Conservation (phyloP, 2,797 vertebrate genomes). For the Mareca penelope region DNA sequence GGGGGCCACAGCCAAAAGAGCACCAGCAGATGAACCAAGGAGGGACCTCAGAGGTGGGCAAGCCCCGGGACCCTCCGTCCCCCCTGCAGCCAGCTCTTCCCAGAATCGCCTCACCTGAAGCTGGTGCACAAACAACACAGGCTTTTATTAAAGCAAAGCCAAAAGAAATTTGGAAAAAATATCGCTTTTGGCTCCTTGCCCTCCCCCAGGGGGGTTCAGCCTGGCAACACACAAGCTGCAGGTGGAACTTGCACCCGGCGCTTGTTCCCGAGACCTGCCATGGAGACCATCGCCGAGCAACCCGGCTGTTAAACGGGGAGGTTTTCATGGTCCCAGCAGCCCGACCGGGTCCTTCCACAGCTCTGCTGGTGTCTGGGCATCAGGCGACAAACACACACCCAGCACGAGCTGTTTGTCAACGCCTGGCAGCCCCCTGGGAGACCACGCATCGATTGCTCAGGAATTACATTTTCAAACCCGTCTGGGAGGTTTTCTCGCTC, state of each 20-base stretch:
- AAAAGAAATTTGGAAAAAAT: background rate
- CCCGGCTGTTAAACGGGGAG: background rate
- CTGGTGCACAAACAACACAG: background rate
- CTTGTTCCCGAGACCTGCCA: background rate
- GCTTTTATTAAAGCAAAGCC: background rate
- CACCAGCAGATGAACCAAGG: background rate
- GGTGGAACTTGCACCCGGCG: background rate
- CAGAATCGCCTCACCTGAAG: rapidly evolving
- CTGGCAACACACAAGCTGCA: rapidly evolving
- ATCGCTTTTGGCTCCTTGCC: background rate
- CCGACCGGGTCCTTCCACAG: background rate
- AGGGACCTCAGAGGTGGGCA: background rate
- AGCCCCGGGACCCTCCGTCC: background rate
- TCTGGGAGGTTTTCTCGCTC: background rate
- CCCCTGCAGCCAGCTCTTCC: background rate
- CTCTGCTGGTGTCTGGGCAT: background rate
- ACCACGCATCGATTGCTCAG: background rate
- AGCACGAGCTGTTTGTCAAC: background rate
- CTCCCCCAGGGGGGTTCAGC: background rate
- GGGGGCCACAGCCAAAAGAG: background rate
- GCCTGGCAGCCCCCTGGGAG: background rate
- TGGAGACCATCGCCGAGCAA: background rate
- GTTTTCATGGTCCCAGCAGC: background rate
- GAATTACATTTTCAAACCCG: background rate
- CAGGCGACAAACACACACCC: background rate